Conservation (phyloP, 2,888 invertebrate species). For the Corythucha ciliata region DNA sequence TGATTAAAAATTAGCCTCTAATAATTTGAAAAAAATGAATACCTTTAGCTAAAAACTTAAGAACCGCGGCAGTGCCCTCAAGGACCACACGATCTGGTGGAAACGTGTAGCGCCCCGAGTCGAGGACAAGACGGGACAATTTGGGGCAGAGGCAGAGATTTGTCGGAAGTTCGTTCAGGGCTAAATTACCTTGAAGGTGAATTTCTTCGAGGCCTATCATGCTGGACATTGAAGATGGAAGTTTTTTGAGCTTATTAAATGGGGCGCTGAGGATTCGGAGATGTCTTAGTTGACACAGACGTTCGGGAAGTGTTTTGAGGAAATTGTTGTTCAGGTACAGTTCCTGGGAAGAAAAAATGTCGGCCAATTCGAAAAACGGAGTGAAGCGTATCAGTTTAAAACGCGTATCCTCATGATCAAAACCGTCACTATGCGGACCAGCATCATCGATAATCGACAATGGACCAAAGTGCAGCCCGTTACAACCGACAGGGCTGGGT, state of each 20-base stretch:
- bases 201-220: constrained; percentile 47
- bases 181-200: constrained; percentile 48
- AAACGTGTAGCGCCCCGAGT: constrained; percentile 49
- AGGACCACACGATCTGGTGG: constrained; percentile 54
- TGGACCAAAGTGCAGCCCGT: too few relatives aligned
- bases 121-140: constrained; percentile 53
- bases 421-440: too few relatives aligned
- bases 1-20: neutral
- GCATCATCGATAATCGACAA: too few relatives aligned
- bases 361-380: neutral
- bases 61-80: constrained; percentile 54
- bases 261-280: constrained; percentile 61
- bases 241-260: constrained; percentile 54
- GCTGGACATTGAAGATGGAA: constrained; percentile 55
- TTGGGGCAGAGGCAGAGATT: constrained; percentile 56
- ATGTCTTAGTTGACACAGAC: constrained; percentile 53
- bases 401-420: too few relatives aligned
- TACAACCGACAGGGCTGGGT: too few relatives aligned
- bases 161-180: constrained; percentile 52
- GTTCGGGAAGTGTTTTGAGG: constrained; percentile 57
- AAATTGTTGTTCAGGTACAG: constrained; percentile 64
- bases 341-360: constrained; percentile 46
- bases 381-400: too few relatives aligned
- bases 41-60: constrained; percentile 40
- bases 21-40: neutral